Percentiles rank a stretch among this genome's conserved stretches.
phyloP scores from a whole-genome alignment of 1,140 invertebrate species.

The Bombus breviceps region DNA sequence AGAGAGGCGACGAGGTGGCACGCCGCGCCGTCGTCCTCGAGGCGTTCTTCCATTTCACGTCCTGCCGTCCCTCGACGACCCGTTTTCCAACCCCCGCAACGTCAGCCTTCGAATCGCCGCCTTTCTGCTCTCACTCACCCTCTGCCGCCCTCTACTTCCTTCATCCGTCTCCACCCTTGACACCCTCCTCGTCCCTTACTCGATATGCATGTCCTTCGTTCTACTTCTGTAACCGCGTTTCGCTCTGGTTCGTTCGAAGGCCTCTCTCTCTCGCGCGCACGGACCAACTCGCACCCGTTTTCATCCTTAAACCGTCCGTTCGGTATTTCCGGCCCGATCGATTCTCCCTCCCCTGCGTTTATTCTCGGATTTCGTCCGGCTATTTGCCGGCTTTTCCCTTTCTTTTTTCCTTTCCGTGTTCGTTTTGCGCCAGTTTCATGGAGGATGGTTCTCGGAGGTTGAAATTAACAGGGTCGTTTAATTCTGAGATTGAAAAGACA shows the following conservation, averaged over 20 bases:
- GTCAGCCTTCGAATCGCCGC: constrained; percentile 33
- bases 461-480: constrained; percentile 2
- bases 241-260: constrained; percentile 48
- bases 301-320: constrained; percentile 41
- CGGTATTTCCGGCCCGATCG: constrained; percentile 37
- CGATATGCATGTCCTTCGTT: constrained; percentile 46
- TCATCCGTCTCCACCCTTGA: not conserved
- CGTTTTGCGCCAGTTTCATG: not conserved
- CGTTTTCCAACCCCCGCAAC: constrained; percentile 17
- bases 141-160: constrained; percentile 9
- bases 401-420: not conserved
- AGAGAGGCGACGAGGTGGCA: constrained; percentile 68
- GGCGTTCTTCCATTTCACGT: constrained; percentile 70
- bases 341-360: constrained; percentile 19
- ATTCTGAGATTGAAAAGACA: not conserved
- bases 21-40: constrained; percentile 64
- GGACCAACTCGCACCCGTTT: constrained; percentile 29
- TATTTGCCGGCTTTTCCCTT: not conserved
- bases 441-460: not conserved
- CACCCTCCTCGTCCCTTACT: constrained; percentile 7
- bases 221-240: constrained; percentile 51
- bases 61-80: constrained; percentile 54
- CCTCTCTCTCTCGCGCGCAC: constrained; percentile 18
- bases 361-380: constrained; percentile 8
- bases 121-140: constrained; percentile 39